Conservation (phyloP, 2,797 vertebrate genomes). For the Lerista edwardsae region DNA sequence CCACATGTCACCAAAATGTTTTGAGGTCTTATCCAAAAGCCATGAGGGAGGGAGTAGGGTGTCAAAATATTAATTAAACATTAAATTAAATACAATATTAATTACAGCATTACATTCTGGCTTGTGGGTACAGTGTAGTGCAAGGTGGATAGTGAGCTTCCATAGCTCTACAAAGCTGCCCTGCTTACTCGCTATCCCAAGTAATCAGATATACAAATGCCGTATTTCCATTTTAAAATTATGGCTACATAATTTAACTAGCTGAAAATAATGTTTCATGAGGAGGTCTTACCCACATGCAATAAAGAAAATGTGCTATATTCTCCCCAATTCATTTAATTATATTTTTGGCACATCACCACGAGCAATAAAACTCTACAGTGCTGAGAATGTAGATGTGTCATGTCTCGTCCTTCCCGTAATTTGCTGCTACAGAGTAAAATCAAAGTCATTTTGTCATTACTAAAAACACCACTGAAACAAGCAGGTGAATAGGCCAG, state of each 20-base stretch:
- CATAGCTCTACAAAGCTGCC: background rate
- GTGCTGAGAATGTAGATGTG: conserved; percentile 28
- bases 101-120: background rate
- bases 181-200: background rate
- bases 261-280: conserved; percentile 36
- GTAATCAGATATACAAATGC: conserved; percentile 4
- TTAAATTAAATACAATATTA: too few relatives aligned
- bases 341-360: conserved; percentile 8
- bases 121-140: background rate
- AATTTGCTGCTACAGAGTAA: conserved; percentile 53
- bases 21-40: too few relatives aligned
- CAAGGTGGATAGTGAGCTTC: background rate
- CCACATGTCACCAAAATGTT: too few relatives aligned
- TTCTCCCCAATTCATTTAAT: conserved; percentile 47
- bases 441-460: conserved; percentile 40
- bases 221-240: conserved; percentile 31
- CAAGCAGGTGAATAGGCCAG: conserved; percentile 28
- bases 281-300: conserved; percentile 22
- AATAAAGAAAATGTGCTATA: conserved; percentile 38
- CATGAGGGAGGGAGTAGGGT: too few relatives aligned
- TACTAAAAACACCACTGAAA: conserved; percentile 41
- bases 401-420: conserved; percentile 35
- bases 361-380: conserved; percentile 44
- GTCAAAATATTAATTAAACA: too few relatives aligned
- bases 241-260: conserved; percentile 28